Percentiles rank a stretch among this genome's conserved stretches.
Evolutionary conservation across 2,888 invertebrate species (phyloP).

Genomic region (Miltochrista miniata): DNA sequence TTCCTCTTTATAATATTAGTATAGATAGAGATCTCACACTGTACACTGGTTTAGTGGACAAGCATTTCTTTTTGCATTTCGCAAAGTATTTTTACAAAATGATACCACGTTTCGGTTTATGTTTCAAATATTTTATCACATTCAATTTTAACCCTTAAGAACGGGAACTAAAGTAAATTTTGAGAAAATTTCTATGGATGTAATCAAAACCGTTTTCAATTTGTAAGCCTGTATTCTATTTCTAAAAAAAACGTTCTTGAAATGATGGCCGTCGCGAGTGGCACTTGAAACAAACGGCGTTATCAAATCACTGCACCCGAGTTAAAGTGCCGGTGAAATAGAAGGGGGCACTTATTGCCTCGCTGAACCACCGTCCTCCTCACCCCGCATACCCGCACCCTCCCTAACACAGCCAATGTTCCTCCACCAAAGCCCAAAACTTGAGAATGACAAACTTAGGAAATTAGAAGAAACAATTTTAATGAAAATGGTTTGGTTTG

Average conservation of each 20-base stretch:
- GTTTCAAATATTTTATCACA: neutral
- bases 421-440: constrained; percentile 33
- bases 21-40: too few species aligned
- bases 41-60: too few species aligned
- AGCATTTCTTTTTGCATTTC: neutral
- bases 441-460: constrained; percentile 43
- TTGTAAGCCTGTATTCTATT: constrained; percentile 45
- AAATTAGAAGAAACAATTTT: constrained; percentile 41
- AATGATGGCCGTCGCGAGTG: constrained; percentile 66
- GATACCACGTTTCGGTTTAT: neutral
- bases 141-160: neutral
- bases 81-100: neutral
- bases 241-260: constrained; percentile 57
- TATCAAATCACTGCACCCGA: constrained; percentile 82
- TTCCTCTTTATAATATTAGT: too few species aligned
- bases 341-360: constrained; percentile 77
- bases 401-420: constrained; percentile 30
- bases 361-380: constrained; percentile 39
- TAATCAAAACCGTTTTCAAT: constrained; percentile 51
- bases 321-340: constrained; percentile 80
- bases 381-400: constrained; percentile 13
- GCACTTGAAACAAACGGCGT: constrained; percentile 80
- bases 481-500: constrained; percentile 30
- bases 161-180: neutral
- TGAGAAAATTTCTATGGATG: constrained; percentile 30